Base-by-base conservation (phyloP, 2,888 invertebrate genomes). In the Colostygia pectinataria region DNA sequence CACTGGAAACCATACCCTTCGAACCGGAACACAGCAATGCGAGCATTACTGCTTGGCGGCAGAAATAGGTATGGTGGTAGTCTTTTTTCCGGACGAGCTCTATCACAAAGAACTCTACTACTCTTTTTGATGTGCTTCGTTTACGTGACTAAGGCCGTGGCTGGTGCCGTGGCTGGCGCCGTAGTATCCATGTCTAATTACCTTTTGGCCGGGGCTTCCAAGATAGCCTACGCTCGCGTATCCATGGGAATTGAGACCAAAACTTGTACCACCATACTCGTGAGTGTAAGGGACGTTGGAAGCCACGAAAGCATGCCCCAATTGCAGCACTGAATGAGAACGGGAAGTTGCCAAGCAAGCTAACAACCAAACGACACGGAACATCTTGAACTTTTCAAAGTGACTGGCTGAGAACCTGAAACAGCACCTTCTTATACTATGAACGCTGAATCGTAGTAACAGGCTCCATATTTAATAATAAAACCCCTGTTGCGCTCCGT, bases 381-480 rank as follows among this genome's bases (percentile, higher is more conserved):
- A 71, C 87, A 86, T 87, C 37, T 74, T 58, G 37, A 65, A 68
- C 52, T 60, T 41, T 54, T 49, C 51, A 27, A 58, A 41, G 59
- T 57, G 58, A 81, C 79, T 84, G 75, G 73, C 43, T 47, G 48
- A 48, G 42, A 48, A 50, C 53, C 59, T 57, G 43, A 39, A 48
- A 46, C 50, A 53, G 57, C 63, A 64, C 68, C 72, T 78, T 80
- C 80, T 85, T 86, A 87, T 87, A 86, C 70, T 65, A 59, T 53
- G 52, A 66, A 68, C 40, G 64, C 56, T 74, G 74, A 77, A 69
- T 77, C 74, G 77, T 47, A 77, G 80, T 77, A 81, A 85, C 81
- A 74, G 80, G 77, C 72, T 66, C 13, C 62, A 55, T 65, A 63
- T 57, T 66, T 70, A 74, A 75, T 70, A 80, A 81, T 77, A 74